Evolutionary conservation across 1,140 invertebrate genomes (phyloP).

Genomic region (Ditylenchus dipsaci): DNA sequence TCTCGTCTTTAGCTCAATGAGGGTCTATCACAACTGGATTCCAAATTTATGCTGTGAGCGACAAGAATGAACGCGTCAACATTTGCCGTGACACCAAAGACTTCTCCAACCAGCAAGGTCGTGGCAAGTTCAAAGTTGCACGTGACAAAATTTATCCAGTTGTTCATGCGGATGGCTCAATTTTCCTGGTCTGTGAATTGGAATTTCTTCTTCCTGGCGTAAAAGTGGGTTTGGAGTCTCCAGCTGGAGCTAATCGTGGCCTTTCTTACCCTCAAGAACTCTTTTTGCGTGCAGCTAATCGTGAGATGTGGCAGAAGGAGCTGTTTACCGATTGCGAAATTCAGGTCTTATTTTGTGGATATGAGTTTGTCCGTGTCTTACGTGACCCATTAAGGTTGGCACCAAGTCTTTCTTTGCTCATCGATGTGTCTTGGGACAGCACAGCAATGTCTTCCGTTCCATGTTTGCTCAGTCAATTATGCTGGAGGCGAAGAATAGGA

Average conservation of each 20-base stretch:
- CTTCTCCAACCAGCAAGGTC: slow-evolving; percentile 55
- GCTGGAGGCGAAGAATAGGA: slow-evolving; percentile 46
- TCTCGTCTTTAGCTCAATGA: slow-evolving; percentile 27
- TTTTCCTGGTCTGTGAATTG: slow-evolving; percentile 49
- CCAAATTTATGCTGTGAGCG: slow-evolving; percentile 53
- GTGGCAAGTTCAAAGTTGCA: slow-evolving; percentile 52
- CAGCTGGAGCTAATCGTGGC: no score
- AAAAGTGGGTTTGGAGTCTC: slow-evolving; percentile 45
- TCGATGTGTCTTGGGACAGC: slow-evolving; percentile 52
- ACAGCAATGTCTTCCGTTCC: slow-evolving; percentile 49
- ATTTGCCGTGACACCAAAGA: slow-evolving; percentile 56
- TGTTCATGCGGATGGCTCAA: slow-evolving; percentile 13
- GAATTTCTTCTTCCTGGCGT: slow-evolving; percentile 51
- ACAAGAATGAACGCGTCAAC: slow-evolving; percentile 30
- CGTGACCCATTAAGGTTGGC: not conserved
- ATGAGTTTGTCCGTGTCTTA: not conserved
- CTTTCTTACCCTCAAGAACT: slow-evolving; percentile 23
- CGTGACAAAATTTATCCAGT: not conserved
- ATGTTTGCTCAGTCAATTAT: slow-evolving; percentile 51
- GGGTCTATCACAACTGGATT: slow-evolving; percentile 55
- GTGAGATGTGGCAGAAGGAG: slow-evolving; percentile 45
- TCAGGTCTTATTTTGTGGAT: slow-evolving; percentile 4
- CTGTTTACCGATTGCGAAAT: slow-evolving; percentile 47
- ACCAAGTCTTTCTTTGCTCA: slow-evolving; percentile 35
- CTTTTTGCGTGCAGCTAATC: slow-evolving; percentile 22